Base-by-base conservation (phyloP, 2,113 vertebrate species). In the Nothoprocta pentlandii region DNA sequence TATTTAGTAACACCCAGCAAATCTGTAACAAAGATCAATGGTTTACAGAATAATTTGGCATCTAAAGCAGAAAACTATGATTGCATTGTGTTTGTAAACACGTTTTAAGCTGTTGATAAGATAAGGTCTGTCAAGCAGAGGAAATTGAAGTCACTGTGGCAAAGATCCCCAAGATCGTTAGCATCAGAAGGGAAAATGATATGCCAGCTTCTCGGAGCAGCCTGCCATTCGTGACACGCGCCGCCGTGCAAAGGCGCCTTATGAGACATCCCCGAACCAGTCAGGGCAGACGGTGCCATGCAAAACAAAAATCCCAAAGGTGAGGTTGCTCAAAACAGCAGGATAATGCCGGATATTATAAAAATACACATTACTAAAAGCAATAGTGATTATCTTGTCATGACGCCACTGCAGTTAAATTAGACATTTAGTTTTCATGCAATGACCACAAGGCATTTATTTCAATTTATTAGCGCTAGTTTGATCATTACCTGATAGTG, bases 11-110 rank as follows among this genome's bases (percentile, higher is more conserved):
- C 76, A 86, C 36, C 51, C 79, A 68, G 63, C 64, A 97, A 95
- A 95, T 77, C 80, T 97, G 84, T 94, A 97, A 97, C 95, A 97
- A 97, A 97, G 90, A 96, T 97, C 93, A 97, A 91, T 93, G 93
- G 79, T 73, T 96, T 94, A 94, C 87, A 94, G 90, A 95, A 96
- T 51, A 94, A 95, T 92, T 95, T 96, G 93, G 56, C 93, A 83
- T 83, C 76, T 75, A 89, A 94, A 92, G 58, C 78, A 90, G 63
- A 95, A 73, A 67, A 41, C 84, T 91, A 91, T 80, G 71, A 97
- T 89, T 92, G 75, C 76, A 86, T 87, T 96, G 86, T 93, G 89
- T 94, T 96, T 92, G 78, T 93, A 97, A 97, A 97, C 73, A 95
- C 56, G 84, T 79, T 97, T 96, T 96, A 95, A 96, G 84, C 79